phyloP scores from a whole-genome alignment of 2,888 invertebrate species.

The Eilema griseolum region DNA sequence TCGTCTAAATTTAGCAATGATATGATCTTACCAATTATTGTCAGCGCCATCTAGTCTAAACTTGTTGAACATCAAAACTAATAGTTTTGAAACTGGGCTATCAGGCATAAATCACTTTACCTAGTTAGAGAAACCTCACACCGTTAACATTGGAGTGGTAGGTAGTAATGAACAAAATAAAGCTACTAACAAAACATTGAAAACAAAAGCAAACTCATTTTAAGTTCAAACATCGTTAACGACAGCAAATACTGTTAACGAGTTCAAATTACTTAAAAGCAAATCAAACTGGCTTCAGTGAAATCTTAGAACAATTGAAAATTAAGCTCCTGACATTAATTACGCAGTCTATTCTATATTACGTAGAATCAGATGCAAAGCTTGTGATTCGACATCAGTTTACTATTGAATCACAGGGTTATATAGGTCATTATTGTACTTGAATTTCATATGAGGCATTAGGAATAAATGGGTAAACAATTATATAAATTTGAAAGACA shows the following conservation, averaged over 20 bases:
- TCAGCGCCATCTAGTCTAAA: too few species aligned
- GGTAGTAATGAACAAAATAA: background rate
- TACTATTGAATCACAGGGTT: constrained; percentile 8
- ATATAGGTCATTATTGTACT: background rate
- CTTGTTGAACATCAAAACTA: too few species aligned
- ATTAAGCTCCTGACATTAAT: constrained; percentile 31
- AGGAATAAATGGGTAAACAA: background rate
- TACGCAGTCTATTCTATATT: constrained; percentile 19
- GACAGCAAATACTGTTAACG: constrained; percentile 5
- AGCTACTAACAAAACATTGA: background rate
- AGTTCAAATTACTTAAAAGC: constrained; percentile 13
- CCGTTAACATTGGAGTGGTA: too few species aligned
- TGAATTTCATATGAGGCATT: background rate
- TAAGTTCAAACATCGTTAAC: constrained; percentile 5
- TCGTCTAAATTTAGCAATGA: too few species aligned
- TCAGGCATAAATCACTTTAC: too few species aligned
- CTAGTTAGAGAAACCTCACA: too few species aligned
- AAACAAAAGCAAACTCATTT: background rate
- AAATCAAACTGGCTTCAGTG: constrained; percentile 21
- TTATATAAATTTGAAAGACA: too few species aligned
- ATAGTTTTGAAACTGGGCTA: too few species aligned
- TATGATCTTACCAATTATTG: too few species aligned
- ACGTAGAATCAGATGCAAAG: constrained; percentile 17
- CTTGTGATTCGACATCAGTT: constrained; percentile 27
- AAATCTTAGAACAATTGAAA: constrained; percentile 22